Evolutionary conservation across 2,888 invertebrate species (phyloP), one percentile per base, ranked within the genome.

Genomic region (Myathropa florea): DNA sequence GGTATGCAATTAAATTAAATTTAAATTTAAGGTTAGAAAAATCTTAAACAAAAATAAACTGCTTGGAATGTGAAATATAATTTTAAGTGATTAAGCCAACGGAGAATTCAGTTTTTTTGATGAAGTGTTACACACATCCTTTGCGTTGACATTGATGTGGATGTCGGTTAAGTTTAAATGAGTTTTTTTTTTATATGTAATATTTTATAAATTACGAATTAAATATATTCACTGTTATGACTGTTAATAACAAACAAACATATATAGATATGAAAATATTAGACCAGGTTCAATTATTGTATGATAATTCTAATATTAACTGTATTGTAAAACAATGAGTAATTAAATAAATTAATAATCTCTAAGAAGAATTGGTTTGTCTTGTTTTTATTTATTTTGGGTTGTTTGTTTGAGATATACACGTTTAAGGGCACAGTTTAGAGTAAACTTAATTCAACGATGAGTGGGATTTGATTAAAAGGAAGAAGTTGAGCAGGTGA

Each of bases 171-270:
- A 67, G 71, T 75, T 46, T 79, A 65, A 68, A 76, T 82, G 46
- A 64, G n/a, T n/a, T 83, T 65, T 77, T 61, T 78, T 65, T 39
- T 76, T 77, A 46, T 63, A 75, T 76, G 83, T 63, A 80, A 80
- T 80, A 81, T 85, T 83, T 83, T 77, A 73, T 46, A 76, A 65
- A 77, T 70, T 79, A 36, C 65, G 73, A 64, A 53, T 64, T 26
- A 65, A 60, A 75, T 83, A 76, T 84, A 81, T 84, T 76, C 71
- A 67, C 75, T 80, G 84, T 84, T 84, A 84, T 72, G 46, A 63
- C 26, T 77, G 84, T 84, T 84, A 72, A 33, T 81, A 77, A 81
- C 67, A 68, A 61, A 64, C 12, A 57, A 67, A 63, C 39, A 64
- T 24, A 53, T 33, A 7, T 39, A 59, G 53, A 33, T 72, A 53